A percentile compares a stretch with the other conserved stretches of the same genome.
phyloP scores from a whole-genome alignment of 2,113 vertebrate genomes.

The Ailuropoda melanoleuca region DNA sequence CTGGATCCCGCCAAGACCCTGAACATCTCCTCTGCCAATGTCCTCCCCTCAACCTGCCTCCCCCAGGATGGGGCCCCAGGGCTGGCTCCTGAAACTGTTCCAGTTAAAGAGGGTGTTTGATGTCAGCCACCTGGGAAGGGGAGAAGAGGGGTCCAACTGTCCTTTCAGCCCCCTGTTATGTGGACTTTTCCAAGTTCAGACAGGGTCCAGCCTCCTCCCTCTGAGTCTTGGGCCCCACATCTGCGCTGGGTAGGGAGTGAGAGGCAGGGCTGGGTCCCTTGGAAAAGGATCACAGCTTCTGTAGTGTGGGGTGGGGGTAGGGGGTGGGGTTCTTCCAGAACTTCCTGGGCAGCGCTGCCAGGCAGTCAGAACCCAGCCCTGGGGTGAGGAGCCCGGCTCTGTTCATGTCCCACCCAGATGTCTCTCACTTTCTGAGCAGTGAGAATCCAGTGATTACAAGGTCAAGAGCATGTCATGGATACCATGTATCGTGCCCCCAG shows the following conservation, averaged over 20 bases:
- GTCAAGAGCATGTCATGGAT: background rate
- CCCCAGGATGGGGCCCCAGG: background rate
- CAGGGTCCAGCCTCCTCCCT: slow-evolving; percentile 47
- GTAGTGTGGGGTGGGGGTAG: background rate
- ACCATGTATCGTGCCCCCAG: background rate
- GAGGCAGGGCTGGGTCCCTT: slow-evolving; percentile 55
- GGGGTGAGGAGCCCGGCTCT: background rate
- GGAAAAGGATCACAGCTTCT: slow-evolving; percentile 61
- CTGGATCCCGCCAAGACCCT: slow-evolving; percentile 38
- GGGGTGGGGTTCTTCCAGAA: background rate
- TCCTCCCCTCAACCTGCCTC: background rate
- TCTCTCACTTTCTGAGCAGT: background rate
- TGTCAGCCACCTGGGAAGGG: slow-evolving; percentile 66
- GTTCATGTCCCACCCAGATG: background rate
- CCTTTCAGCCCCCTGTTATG: background rate
- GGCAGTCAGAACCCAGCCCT: background rate
- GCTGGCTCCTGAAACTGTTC: slow-evolving; percentile 28
- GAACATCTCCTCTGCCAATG: background rate
- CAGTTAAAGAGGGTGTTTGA: slow-evolving; percentile 64
- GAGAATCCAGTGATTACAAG: background rate
- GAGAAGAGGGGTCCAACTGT: background rate
- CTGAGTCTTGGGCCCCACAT: slow-evolving; percentile 52
- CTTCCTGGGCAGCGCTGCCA: slow-evolving; percentile 27
- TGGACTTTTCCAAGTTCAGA: slow-evolving; percentile 48
- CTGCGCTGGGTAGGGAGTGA: slow-evolving; percentile 65